phyloP scores from a whole-genome alignment of 2,113 vertebrate species.

The Ciconia stormi region DNA sequence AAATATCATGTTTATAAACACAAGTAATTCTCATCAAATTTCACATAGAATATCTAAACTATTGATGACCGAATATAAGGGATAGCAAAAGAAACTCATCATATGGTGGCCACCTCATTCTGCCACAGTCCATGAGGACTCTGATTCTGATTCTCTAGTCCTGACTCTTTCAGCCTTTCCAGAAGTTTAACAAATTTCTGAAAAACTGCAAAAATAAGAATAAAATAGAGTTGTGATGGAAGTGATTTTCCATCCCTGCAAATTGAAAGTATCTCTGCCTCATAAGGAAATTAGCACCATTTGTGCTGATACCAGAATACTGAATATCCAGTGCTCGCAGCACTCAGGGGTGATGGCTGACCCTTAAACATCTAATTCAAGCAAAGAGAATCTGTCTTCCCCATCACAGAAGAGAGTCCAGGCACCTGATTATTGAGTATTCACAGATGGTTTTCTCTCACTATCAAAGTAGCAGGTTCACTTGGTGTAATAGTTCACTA shows the following conservation, averaged over 20 bases:
- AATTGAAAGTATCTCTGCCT: neutral
- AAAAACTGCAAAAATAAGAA: neutral
- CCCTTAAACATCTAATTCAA: neutral
- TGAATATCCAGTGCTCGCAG: neutral
- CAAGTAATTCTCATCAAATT: neutral
- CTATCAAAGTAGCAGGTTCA: neutral
- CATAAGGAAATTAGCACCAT: neutral
- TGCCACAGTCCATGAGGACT: neutral
- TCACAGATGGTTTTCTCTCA: neutral
- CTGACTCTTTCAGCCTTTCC: neutral
- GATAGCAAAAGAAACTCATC: neutral
- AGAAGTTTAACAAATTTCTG: neutral
- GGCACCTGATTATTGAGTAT: neutral
- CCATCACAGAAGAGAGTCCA: neutral
- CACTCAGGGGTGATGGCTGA: neutral
- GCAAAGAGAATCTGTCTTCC: neutral
- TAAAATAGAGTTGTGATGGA: neutral
- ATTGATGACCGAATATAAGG: neutral
- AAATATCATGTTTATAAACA: neutral
- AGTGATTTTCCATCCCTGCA: neutral
- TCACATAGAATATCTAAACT: neutral
- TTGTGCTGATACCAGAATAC: neutral
- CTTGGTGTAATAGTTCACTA: neutral
- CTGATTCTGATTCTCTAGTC: neutral
- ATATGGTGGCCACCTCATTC: neutral